phyloP scores from a whole-genome alignment of 64 coral and sea anemone species.

The Catalaphyllia jardinei region DNA sequence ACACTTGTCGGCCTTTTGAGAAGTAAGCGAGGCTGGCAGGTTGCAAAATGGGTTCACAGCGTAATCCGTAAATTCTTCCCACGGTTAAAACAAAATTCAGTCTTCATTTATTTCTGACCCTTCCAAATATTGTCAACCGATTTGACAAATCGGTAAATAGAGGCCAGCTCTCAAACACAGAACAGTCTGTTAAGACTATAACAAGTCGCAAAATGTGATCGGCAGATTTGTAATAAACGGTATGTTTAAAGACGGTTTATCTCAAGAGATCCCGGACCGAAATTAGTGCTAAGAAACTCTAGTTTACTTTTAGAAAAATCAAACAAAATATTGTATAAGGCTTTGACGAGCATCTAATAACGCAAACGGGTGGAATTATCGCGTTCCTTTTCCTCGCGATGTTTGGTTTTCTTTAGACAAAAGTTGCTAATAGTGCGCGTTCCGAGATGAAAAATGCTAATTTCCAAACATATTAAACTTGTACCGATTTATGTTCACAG shows the following conservation, averaged over 20 bases:
- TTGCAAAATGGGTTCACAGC: conserved; percentile 8
- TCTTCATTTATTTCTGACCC: conserved; percentile 68
- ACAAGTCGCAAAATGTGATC: conserved; percentile 50
- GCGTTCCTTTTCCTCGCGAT: not conserved
- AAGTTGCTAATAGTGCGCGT: conserved; percentile 1
- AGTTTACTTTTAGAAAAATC: conserved; percentile 28
- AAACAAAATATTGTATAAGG: not conserved
- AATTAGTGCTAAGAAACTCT: conserved; percentile 49
- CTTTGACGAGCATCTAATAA: not conserved
- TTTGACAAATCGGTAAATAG: conserved; percentile 83
- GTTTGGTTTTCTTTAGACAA: conserved; percentile 17
- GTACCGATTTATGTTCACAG: conserved; percentile 60
- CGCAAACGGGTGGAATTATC: not conserved
- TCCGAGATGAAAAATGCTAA: conserved; percentile 72
- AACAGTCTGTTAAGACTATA: conserved; percentile 58
- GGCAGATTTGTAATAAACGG: conserved; percentile 56
- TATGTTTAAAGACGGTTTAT: conserved; percentile 87
- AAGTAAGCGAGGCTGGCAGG: conserved; percentile 10
- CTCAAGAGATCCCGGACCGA: conserved; percentile 36
- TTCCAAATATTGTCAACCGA: conserved; percentile 64
- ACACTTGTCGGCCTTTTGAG: conserved; percentile 39
- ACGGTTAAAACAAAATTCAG: conserved; percentile 71
- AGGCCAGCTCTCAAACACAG: conserved; percentile 43
- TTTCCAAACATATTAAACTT: conserved; percentile 62
- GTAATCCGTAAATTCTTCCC: conserved; percentile 69